Evolutionary conservation across 2,113 vertebrate genomes (phyloP), one percentile per base, ranked within the genome.

Genomic region (Callaeas wilsoni): DNA sequence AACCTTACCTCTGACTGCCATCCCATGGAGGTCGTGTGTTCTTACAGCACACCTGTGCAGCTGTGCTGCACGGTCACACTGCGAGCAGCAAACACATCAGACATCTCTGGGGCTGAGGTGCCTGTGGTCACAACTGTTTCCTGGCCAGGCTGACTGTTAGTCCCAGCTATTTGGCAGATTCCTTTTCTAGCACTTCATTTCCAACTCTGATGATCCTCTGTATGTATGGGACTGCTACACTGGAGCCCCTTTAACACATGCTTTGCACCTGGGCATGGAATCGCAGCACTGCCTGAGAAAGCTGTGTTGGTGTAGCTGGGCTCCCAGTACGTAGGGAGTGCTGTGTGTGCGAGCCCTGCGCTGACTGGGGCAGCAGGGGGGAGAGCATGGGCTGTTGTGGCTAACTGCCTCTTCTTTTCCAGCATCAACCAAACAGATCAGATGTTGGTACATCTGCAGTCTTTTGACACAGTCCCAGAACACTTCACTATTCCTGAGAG

Each of bases 371-470:
- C 55, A 89, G 47, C 32, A 44, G 13, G 3, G 29, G 10, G 33
- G 12, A 52, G 26, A 65, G 35, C 1, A 0, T 39, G 42, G 35
- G 27, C 42, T 93, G 62, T 46, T 63, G 56, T 62, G 33, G 10
- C 26, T 95, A 44, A 67, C 64, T 86, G 32, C 13, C 44, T 80
- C 41, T 95, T 96, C n/a, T 85, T 82, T 96, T 93, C 14, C 95
- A 99, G 99, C 94, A 99, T 99, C 95, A 99, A 99, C 96, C 99
- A 99, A 97, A 99, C 99, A 2, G 99, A 99, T 94, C 99, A 99
- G 98, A 99, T 99, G 99, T 92, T 99, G 94, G 99, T 99, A 80
- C 99, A 99, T 94, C 98, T 99, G 35, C 99, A 99, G 97, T 99
- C 99, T 6, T 99, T 99, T 96, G 99, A 99, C 88, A 99, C 99